Evolutionary conservation across 2,797 vertebrate genomes (phyloP).

Genomic region (Eulemur coronatus): DNA sequence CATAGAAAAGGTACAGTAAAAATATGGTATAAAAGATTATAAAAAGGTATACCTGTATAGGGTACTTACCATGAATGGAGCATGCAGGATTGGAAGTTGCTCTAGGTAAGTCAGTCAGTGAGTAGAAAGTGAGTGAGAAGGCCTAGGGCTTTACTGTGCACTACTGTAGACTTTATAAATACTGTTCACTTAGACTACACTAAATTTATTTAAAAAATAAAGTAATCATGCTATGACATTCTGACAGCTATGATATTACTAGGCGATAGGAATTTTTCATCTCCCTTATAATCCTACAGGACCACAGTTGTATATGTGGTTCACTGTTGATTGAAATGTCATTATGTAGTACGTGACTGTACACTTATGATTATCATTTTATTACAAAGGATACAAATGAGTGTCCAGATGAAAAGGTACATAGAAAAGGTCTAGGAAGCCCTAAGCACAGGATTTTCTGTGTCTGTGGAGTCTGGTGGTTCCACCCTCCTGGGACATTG

Average conservation of each 20-base stretch:
- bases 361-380: background rate
- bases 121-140: background rate
- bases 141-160: background rate
- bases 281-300: background rate
- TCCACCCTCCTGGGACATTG: too few relatives aligned
- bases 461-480: background rate
- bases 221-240: background rate
- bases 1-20: background rate
- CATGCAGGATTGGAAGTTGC: background rate
- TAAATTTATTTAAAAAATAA: background rate
- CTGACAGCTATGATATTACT: background rate
- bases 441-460: background rate
- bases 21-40: background rate
- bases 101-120: background rate
- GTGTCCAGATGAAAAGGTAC: background rate
- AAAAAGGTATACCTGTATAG: background rate
- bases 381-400: background rate
- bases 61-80: background rate
- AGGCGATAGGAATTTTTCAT: background rate
- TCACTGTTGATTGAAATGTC: background rate
- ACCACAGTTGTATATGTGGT: background rate
- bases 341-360: background rate
- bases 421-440: background rate
- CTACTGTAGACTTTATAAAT: background rate
- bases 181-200: background rate